These are phyloP conservation scores for Echinometra lucunter DNA, from an alignment of 53 echinoderm and acorn worm genomes.

Conservation along the genomic window DNA sequence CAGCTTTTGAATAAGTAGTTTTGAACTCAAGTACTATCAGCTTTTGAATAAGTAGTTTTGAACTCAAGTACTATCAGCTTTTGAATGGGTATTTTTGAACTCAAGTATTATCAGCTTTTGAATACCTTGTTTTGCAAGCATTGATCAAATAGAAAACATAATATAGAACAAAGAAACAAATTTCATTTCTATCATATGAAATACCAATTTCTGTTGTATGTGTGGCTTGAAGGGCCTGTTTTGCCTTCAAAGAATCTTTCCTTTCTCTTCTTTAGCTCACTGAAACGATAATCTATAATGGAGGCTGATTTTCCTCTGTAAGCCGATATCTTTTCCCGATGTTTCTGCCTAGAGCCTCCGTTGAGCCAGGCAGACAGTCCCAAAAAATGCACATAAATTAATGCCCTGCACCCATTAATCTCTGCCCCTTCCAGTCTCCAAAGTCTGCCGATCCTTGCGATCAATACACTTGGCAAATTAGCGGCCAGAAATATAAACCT, in stretches of 20 bases:
- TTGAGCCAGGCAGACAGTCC: background rate
- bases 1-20: no score
- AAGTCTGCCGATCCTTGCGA: slow-evolving; percentile 31
- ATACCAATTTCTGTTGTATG: background rate
- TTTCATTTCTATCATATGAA: background rate
- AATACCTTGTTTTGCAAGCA: no score
- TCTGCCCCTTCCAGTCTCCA: slow-evolving; percentile 20
- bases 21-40: no score
- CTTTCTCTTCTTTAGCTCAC: background rate
- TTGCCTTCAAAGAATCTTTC: background rate
- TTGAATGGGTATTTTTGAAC: no score
- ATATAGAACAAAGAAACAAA: background rate
- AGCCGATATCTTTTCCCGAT: background rate
- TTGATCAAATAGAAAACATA: background rate
- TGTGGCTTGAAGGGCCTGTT: background rate
- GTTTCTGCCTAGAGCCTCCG: background rate
- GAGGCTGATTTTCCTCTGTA: background rate
- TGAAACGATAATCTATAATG: background rate
- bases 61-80: no score
- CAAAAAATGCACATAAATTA: slow-evolving; percentile 53
- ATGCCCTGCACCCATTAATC: slow-evolving; percentile 34
- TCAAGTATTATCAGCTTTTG: no score
- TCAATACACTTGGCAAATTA: slow-evolving; percentile 54
- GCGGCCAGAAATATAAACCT: slow-evolving; percentile 56
- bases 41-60: no score